Evolutionary conservation across 2,113 vertebrate species (phyloP), one percentile per base, ranked within the genome.

Genomic region (Strigops habroptila): DNA sequence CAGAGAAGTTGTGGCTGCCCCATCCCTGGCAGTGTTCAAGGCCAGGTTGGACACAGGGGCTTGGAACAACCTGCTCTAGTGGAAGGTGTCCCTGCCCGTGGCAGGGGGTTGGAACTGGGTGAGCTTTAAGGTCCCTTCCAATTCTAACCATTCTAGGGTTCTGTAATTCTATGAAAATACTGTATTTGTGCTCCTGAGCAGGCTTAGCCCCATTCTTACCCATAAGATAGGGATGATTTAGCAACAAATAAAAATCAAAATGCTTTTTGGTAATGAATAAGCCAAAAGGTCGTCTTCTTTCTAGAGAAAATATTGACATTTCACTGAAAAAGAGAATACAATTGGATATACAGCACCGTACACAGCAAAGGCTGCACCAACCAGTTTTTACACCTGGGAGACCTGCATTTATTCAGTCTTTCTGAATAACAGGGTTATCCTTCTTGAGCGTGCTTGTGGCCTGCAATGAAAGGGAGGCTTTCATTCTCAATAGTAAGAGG

Each of bases 391-490:
- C 4, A 35, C 39, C 81, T 25, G 43, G 1, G 8, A 35, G 51
- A 27, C 33, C 3, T 1, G 28, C 5, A 0, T 10, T 67, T 16
- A 7, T 37, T 23, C 74, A 9, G 69, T 28, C 84, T 39, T 84
- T 87, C 81, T 7, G n/a, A 73, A 90, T 93, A 79, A 78, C 74
- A 71, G 75, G 62, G 90, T 90, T 95, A 79, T 94, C 95, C 27
- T 12, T 49, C 89, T 71, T 3, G 0, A 82, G 81, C 6, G 90
- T 37, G 55, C 90, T 68, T n/a, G 77, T 23, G 60, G 80, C 73
- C 73, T 28, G 81, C 69, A 27, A 5, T 71, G 84, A 91, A 91
- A 87, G 78, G 70, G 37, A 73, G 41, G 16, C 75, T 95, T 89
- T 91, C 86, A 69, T 91, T 49, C 80, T 35, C 37, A 5, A 7